Conservation (phyloP, 2,888 invertebrate species). For the Caenorhabditis sp. region DNA sequence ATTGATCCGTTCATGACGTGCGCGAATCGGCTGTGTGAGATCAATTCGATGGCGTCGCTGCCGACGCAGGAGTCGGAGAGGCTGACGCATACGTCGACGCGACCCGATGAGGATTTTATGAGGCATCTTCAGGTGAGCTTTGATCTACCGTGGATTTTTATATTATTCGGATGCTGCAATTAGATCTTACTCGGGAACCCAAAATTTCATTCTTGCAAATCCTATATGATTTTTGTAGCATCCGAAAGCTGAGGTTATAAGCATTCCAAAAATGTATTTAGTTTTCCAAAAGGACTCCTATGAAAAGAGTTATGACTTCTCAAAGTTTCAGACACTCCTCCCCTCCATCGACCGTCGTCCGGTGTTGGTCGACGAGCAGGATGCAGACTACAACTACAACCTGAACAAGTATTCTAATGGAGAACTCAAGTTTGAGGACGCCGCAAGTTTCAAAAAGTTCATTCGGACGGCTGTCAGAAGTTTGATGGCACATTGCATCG, state of each 20-base stretch:
- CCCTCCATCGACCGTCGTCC: conserved; percentile 15
- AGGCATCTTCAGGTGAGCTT: conserved; percentile 30
- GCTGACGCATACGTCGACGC: conserved; percentile 23
- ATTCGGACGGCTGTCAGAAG: conserved; percentile 36
- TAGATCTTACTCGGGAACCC: too few species aligned
- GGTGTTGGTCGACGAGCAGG: not conserved
- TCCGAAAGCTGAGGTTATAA: too few species aligned
- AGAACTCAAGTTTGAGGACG: conserved; percentile 20
- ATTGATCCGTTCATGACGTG: conserved; percentile 63
- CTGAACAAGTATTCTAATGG: conserved; percentile 4
- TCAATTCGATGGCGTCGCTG: conserved; percentile 21
- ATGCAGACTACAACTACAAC: conserved; percentile 46
- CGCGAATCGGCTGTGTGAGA: conserved; percentile 45
- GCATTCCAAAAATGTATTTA: too few species aligned
- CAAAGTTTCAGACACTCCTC: conserved; percentile 9
- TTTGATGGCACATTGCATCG: conserved; percentile 37
- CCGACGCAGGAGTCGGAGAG: conserved; percentile 14
- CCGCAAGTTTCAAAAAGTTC: conserved; percentile 13
- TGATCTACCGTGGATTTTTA: too few species aligned
- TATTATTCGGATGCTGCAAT: too few species aligned
- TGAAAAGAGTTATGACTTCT: too few species aligned
- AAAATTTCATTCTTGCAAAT: too few species aligned
- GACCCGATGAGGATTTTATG: conserved; percentile 41
- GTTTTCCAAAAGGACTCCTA: too few species aligned
- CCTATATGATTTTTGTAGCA: too few species aligned